Percentiles rank a stretch among this genome's conserved stretches.
Evolutionary conservation across 2,797 vertebrate genomes (phyloP).

Genomic region (Octomys mimax): DNA sequence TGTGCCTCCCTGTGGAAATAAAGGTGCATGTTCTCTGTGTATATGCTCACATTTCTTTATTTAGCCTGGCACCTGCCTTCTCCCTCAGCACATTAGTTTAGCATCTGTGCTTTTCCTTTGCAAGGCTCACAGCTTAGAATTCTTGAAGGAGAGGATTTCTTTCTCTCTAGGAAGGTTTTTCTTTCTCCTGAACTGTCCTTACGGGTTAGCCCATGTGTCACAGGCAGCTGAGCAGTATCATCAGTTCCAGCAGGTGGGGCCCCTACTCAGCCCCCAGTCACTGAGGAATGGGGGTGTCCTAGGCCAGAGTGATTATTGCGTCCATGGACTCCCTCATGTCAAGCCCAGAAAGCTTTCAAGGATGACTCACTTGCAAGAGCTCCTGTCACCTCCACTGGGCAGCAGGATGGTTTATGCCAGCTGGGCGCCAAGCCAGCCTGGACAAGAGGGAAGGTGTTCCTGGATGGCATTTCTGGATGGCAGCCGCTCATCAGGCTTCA

Average conservation of each 20-base stretch:
- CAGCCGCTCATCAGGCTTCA: conserved; percentile 8
- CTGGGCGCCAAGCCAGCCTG: background rate
- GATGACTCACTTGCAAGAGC: conserved; percentile 32
- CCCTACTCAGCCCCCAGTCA: background rate
- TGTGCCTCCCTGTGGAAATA: conserved; percentile 74
- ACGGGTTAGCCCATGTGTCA: background rate
- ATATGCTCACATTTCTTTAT: conserved; percentile 78
- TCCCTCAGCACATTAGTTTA: conserved; percentile 83
- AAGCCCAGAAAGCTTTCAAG: conserved; percentile 56
- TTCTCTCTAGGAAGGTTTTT: conserved; percentile 74
- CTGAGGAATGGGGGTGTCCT: background rate
- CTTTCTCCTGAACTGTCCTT: background rate
- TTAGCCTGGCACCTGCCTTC: conserved; percentile 80
- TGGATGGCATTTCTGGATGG: background rate
- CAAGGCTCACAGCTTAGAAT: conserved; percentile 78
- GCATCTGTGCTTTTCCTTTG: conserved; percentile 80
- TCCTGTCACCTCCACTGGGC: conserved; percentile 33
- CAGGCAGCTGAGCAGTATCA: conserved; percentile 6
- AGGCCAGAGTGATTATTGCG: background rate
- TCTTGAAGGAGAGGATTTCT: conserved; percentile 78
- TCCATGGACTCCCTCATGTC: conserved; percentile 51
- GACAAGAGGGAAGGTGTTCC: conserved; percentile 6
- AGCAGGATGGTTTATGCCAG: background rate
- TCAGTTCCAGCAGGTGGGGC: background rate
- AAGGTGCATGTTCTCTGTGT: conserved; percentile 73